Conservation (phyloP, 2,113 vertebrate species). For the Malurus alboscapulatus region DNA sequence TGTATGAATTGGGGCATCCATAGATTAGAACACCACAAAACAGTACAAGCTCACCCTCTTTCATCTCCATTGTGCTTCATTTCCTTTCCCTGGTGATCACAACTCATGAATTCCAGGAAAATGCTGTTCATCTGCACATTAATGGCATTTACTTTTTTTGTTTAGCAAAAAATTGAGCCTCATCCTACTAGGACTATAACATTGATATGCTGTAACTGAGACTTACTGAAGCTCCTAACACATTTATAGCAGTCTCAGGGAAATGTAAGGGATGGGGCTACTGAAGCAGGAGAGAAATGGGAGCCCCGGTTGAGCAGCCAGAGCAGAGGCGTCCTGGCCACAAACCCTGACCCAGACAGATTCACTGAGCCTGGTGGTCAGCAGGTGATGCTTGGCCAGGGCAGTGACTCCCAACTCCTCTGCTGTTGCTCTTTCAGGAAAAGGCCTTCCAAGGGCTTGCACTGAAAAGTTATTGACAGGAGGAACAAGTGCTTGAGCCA, state of each 20-base stretch:
- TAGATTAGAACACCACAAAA: not conserved
- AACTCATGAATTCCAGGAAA: not conserved
- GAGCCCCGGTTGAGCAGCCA: not conserved
- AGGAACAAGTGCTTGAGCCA: not conserved
- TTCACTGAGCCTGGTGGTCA: fast-evolving
- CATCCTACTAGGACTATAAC: not conserved
- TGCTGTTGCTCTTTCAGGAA: not conserved
- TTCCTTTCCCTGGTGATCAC: not conserved
- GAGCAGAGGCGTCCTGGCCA: not conserved
- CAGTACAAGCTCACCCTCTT: not conserved
- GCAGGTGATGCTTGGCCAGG: not conserved
- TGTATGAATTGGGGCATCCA: not conserved
- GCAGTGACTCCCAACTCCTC: fast-evolving
- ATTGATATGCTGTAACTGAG: not conserved
- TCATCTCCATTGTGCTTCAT: not conserved
- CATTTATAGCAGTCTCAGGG: not conserved
- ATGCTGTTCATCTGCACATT: not conserved
- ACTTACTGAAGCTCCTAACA: not conserved
- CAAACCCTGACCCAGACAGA: fast-evolving
- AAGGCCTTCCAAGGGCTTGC: not conserved
- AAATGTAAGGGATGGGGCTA: not conserved
- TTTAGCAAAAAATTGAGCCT: not conserved
- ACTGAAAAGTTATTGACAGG: not conserved
- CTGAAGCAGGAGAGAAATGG: not conserved
- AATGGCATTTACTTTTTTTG: not conserved